phyloP scores from a whole-genome alignment of 2,888 invertebrate species.

The Elaeidobius kamerunicus region DNA sequence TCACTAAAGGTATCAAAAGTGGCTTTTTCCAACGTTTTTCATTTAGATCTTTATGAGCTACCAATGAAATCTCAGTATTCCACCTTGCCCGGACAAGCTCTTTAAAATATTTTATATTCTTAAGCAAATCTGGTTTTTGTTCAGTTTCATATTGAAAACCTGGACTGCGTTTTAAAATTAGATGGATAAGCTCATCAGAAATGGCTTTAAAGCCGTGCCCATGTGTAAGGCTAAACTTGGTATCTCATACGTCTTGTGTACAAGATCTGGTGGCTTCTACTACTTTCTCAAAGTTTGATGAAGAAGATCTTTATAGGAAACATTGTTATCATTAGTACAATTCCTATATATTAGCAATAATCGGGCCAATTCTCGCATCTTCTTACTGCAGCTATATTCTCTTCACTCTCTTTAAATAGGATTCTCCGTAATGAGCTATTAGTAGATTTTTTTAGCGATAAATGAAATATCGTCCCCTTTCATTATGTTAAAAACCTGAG shows the following conservation, averaged over 20 bases:
- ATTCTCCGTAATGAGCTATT: conserved; percentile 25
- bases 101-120: conserved; percentile 11
- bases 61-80: conserved; percentile 9
- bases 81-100: conserved; percentile 7
- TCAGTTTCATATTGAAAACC: conserved; percentile 4
- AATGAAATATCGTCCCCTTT: conserved; percentile 25
- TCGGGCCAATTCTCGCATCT: conserved; percentile 22
- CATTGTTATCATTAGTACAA: conserved; percentile 9
- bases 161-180: conserved; percentile 17
- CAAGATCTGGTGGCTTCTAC: conserved; percentile 31
- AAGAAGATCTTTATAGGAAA: conserved; percentile 31
- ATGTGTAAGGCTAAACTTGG: conserved; percentile 36
- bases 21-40: conserved; percentile 18
- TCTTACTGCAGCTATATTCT: conserved; percentile 23
- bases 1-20: conserved; percentile 32
- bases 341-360: conserved; percentile 19
- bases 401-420: conserved; percentile 26
- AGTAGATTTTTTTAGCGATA: conserved; percentile 26
- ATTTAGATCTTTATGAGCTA: conserved; percentile 11
- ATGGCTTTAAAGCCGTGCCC: conserved; percentile 33
- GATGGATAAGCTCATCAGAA: conserved; percentile 33
- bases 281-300: conserved; percentile 34
- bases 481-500: conserved; percentile 26
- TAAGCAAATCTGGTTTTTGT: not conserved
- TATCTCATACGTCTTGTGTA: conserved; percentile 33